Percentiles rank a stretch among this genome's conserved stretches.
These are phyloP conservation scores for Kryptolebias marmoratus DNA, from an alignment of 2,113 vertebrate genomes.

Conservation along the genomic window DNA sequence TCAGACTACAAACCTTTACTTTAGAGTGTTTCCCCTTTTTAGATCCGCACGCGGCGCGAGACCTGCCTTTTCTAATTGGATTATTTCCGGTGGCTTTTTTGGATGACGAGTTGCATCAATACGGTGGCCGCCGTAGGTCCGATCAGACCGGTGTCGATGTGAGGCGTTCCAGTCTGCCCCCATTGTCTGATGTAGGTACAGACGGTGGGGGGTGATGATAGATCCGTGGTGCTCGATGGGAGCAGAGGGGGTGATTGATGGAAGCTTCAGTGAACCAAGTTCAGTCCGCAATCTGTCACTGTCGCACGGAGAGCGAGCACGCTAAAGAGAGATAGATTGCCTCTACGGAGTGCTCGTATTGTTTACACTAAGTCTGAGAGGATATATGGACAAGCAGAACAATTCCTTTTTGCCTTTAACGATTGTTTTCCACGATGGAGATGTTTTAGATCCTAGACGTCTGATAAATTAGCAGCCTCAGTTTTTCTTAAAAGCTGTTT, in stretches of 20 bases:
- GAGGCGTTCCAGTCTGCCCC: conserved; percentile 12
- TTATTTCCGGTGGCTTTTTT: not conserved
- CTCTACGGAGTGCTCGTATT: conserved; percentile 34
- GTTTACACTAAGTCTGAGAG: conserved; percentile 40
- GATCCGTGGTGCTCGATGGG: conserved; percentile 31
- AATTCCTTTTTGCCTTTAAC: not conserved
- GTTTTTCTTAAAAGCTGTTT: conserved; percentile 45
- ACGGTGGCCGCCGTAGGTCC: conserved; percentile 24
- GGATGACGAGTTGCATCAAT: conserved; percentile 9
- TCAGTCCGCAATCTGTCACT: conserved; percentile 67
- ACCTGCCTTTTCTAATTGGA: no score
- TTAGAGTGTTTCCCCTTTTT: not conserved
- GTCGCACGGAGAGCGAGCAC: conserved; percentile 52
- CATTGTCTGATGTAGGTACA: conserved; percentile 41
- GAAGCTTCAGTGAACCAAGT: conserved; percentile 60
- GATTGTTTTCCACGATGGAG: conserved; percentile 3
- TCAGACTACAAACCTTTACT: not conserved
- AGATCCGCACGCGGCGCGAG: no score
- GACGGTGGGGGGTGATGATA: conserved; percentile 43
- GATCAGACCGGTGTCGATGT: conserved; percentile 43
- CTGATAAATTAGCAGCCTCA: conserved; percentile 11
- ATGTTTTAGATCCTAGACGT: conserved; percentile 6
- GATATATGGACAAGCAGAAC: conserved; percentile 21
- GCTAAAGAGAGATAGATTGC: conserved; percentile 68
- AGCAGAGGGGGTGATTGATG: conserved; percentile 67